These are phyloP conservation scores for Neofelis nebulosa DNA, from an alignment of 2,113 vertebrate species.

Conservation along the genomic window DNA sequence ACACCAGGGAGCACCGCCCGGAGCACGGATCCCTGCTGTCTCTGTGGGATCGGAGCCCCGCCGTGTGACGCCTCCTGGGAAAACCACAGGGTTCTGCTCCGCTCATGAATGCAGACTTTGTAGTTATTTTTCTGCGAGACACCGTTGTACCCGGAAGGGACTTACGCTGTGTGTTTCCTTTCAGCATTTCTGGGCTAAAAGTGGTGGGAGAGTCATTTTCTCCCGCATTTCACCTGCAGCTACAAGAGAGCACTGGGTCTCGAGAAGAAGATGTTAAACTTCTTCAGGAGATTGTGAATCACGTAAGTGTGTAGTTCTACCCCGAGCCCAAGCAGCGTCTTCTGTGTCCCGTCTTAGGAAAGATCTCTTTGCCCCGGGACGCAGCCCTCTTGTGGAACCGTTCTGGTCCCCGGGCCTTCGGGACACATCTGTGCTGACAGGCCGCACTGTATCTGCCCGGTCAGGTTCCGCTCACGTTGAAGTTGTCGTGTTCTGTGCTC, in stretches of 20 bases:
- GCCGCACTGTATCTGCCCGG: too few relatives aligned
- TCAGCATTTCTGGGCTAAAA: constrained; percentile 91
- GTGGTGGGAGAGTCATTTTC: constrained; percentile 90
- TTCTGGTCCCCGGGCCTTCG: neutral
- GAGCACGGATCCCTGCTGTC: accelerated
- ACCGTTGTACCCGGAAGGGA: neutral
- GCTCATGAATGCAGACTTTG: neutral
- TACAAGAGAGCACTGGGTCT: constrained; percentile 90
- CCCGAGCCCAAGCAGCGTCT: neutral
- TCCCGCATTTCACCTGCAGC: constrained; percentile 93
- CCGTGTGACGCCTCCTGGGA: accelerated
- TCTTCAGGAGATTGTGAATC: constrained; percentile 90
- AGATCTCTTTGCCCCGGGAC: neutral
- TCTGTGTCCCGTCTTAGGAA: neutral
- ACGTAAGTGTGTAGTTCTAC: constrained; percentile 85
- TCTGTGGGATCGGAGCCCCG: neutral
- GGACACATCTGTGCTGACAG: too few relatives aligned
- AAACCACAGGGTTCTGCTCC: neutral
- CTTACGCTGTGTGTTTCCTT: neutral
- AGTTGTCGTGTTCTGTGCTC: neutral
- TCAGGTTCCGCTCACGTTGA: too few relatives aligned
- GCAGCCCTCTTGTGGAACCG: accelerated
- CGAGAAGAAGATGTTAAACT: constrained; percentile 90
- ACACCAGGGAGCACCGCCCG: neutral
- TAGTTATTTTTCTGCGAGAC: neutral